A percentile compares a stretch with the other conserved stretches of the same genome.
Evolutionary conservation across 37 sponge, comb jelly and placozoan genomes (phyloP).

Genomic region (Aphrocallistes beatrix): DNA sequence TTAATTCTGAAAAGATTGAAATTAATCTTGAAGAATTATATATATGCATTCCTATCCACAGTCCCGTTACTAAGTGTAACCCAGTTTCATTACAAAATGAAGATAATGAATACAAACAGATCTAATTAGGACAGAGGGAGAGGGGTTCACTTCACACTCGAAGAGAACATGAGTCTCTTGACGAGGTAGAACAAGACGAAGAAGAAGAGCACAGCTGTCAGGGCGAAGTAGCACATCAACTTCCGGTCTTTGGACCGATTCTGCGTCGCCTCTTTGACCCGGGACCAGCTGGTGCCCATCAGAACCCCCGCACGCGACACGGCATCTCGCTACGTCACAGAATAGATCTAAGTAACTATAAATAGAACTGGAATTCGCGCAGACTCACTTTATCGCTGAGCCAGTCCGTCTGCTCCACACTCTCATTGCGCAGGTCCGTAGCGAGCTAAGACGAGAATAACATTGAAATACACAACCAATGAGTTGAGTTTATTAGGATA

Average conservation of each 20-base stretch:
- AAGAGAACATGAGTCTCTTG: background rate
- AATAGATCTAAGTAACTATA: background rate
- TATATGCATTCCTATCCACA: too few species aligned
- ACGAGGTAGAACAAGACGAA: background rate
- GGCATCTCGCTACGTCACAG: background rate
- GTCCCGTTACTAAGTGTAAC: too few species aligned
- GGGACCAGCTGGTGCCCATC: slow-evolving; percentile 7
- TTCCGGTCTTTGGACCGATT: background rate
- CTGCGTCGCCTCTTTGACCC: background rate
- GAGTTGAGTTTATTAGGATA: background rate
- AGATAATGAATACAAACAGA: too few species aligned
- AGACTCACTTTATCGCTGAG: background rate
- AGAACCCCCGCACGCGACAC: background rate
- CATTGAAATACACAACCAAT: background rate
- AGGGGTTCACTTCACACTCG: too few species aligned
- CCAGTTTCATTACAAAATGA: too few species aligned
- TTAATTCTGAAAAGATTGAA: too few species aligned
- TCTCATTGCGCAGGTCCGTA: background rate
- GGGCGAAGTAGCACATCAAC: background rate
- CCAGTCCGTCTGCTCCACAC: background rate
- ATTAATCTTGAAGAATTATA: too few species aligned
- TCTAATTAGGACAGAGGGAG: too few species aligned
- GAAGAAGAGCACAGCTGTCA: background rate
- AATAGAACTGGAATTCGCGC: background rate
- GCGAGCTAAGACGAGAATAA: background rate